phyloP scores from a whole-genome alignment of 1,140 invertebrate species.

The Zophobas atratus region DNA sequence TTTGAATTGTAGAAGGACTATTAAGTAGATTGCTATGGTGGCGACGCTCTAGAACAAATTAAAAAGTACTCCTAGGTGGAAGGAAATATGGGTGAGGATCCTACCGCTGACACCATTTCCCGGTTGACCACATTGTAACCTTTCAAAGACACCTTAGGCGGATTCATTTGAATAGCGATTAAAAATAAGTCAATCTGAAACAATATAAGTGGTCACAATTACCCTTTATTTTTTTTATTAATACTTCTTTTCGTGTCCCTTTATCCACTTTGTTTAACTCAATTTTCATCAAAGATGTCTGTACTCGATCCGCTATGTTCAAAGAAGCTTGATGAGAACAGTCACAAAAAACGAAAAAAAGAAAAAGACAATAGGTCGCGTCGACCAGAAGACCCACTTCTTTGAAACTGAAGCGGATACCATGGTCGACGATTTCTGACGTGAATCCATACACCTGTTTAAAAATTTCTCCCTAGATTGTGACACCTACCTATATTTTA shows the following conservation, averaged over 20 bases:
- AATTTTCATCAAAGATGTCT: slow-evolving; percentile 71
- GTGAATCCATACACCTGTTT: slow-evolving; percentile 72
- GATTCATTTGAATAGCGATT: slow-evolving; percentile 76
- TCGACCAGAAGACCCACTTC: slow-evolving; percentile 76
- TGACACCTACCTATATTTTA: slow-evolving; percentile 9
- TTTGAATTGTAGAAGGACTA: slow-evolving; percentile 76
- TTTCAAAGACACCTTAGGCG: slow-evolving; percentile 74
- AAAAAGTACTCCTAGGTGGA: slow-evolving; percentile 36
- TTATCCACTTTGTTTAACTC: slow-evolving; percentile 71
- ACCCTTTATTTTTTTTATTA: slow-evolving; percentile 19
- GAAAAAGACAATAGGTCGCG: slow-evolving; percentile 71
- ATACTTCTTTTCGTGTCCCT: slow-evolving; percentile 72
- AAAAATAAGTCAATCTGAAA: slow-evolving; percentile 75
- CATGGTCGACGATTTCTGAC: slow-evolving; percentile 75
- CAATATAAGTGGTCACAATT: slow-evolving; percentile 17
- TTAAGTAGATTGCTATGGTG: slow-evolving; percentile 75
- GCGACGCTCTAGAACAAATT: slow-evolving; percentile 70
- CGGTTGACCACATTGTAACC: slow-evolving; percentile 75
- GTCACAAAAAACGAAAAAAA: slow-evolving; percentile 74
- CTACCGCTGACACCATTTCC: slow-evolving; percentile 73
- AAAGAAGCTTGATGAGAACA: slow-evolving; percentile 74
- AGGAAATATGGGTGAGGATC: slow-evolving; percentile 26
- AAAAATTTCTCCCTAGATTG: too few relatives aligned
- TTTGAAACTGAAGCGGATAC: slow-evolving; percentile 74
- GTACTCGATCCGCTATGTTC: slow-evolving; percentile 70